A percentile compares a stretch with the other conserved stretches of the same genome.
Evolutionary conservation across 1,140 invertebrate genomes (phyloP).

Genomic region (Helicoverpa armigera): DNA sequence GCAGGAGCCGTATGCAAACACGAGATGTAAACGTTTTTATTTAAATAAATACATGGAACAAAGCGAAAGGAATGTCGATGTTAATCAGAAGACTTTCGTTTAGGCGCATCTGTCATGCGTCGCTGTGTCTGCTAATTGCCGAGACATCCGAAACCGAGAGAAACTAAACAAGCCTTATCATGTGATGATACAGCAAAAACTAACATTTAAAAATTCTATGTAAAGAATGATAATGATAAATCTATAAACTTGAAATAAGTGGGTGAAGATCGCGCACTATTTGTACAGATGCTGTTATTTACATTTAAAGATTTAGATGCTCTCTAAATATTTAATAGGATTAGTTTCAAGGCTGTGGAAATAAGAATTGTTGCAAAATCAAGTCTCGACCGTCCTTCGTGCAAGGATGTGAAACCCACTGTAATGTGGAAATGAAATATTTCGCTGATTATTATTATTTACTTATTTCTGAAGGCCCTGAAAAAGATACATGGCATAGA

Average conservation of each 20-base stretch:
- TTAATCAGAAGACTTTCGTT: constrained; percentile 40
- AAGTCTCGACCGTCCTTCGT: not conserved
- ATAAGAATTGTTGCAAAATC: not conserved
- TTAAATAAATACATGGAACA: constrained; percentile 43
- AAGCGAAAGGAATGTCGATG: constrained; percentile 47
- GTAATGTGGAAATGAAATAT: not conserved
- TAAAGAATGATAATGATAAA: constrained; percentile 13
- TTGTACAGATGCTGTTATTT: constrained; percentile 2
- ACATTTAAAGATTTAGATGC: not conserved
- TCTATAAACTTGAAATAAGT: constrained; percentile 18
- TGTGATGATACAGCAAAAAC: constrained; percentile 4
- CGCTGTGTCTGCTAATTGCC: constrained; percentile 23
- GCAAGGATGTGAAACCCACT: not conserved
- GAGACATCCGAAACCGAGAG: constrained; percentile 10
- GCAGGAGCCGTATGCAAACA: constrained; percentile 19
- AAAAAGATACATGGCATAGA: not conserved
- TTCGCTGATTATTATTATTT: no score
- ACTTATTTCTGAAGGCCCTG: no score
- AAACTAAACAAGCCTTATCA: constrained; percentile 20
- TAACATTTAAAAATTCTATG: not conserved
- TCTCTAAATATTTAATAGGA: not conserved
- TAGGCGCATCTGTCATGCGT: constrained; percentile 36
- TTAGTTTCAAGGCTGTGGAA: not conserved
- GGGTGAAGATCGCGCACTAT: constrained; percentile 22
- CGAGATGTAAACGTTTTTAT: constrained; percentile 28